These are phyloP conservation scores for Trogon surrucura DNA, from an alignment of 2,113 vertebrate species.

Conservation along the genomic window DNA sequence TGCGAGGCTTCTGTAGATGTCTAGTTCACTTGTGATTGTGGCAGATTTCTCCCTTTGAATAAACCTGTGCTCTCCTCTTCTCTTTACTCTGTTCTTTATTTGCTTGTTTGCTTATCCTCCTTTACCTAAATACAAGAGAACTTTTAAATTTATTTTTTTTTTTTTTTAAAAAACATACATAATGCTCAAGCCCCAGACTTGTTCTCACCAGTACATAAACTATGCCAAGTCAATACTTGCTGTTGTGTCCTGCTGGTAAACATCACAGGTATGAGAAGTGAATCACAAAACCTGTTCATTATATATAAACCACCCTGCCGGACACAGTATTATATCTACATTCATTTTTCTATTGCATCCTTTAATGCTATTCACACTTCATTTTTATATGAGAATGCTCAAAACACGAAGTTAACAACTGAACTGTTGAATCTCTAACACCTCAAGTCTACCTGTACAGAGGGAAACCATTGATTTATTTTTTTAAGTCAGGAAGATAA, in stretches of 20 bases:
- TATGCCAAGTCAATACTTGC: background rate
- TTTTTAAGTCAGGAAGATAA: background rate
- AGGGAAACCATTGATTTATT: conserved; percentile 15
- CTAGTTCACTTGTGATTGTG: background rate
- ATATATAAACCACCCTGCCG: conserved; percentile 16
- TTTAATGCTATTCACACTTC: conserved; percentile 59
- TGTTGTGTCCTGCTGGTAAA: conserved; percentile 47
- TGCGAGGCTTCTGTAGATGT: background rate
- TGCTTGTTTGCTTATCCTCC: background rate
- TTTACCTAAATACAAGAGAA: conserved; percentile 14
- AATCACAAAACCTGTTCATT: conserved; percentile 28
- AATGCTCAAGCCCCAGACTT: background rate
- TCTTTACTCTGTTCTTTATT: background rate
- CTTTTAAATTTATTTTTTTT: background rate
- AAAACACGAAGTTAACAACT: conserved; percentile 41
- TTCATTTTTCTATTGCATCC: conserved; percentile 70
- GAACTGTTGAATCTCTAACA: conserved; percentile 48
- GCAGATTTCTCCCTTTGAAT: background rate
- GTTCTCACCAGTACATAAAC: conserved; percentile 2
- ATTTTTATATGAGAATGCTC: conserved; percentile 64
- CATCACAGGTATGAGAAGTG: conserved; percentile 45
- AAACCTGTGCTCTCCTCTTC: background rate
- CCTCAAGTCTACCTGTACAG: conserved; percentile 25
- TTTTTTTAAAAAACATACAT: background rate
- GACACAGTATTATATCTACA: conserved; percentile 50